These are phyloP conservation scores for Hemicordylus capensis DNA, from an alignment of 2,113 vertebrate species.

Conservation along the genomic window DNA sequence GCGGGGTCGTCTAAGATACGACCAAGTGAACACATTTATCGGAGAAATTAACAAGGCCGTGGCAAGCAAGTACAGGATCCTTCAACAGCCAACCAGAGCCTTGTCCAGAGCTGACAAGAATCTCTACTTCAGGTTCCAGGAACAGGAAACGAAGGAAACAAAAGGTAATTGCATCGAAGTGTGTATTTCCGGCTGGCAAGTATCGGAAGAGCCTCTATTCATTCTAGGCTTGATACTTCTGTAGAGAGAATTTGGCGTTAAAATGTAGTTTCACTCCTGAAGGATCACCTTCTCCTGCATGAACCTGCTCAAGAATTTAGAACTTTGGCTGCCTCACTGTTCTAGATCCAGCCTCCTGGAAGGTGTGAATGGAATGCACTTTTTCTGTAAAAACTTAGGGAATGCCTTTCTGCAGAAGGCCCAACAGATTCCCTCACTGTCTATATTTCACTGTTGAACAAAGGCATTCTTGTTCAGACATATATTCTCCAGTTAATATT, in stretches of 20 bases:
- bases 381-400: too few relatives aligned
- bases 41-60: slow-evolving; percentile 83
- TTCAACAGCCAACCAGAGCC: slow-evolving; percentile 76
- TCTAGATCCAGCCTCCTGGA: too few relatives aligned
- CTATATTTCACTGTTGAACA: too few relatives aligned
- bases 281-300: too few relatives aligned
- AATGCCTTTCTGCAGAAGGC: too few relatives aligned
- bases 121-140: slow-evolving; percentile 83
- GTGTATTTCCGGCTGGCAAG: not conserved
- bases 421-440: too few relatives aligned
- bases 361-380: too few relatives aligned
- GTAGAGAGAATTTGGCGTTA: not conserved
- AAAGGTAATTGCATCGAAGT: slow-evolving; percentile 76
- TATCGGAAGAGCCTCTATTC: not conserved
- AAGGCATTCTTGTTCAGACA: too few relatives aligned
- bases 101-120: slow-evolving; percentile 73
- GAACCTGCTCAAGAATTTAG: too few relatives aligned
- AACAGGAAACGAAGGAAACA: slow-evolving; percentile 87
- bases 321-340: too few relatives aligned
- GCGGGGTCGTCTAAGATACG: slow-evolving; percentile 84
- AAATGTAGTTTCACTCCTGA: not conserved
- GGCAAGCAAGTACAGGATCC: slow-evolving; percentile 85
- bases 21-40: slow-evolving; percentile 84
- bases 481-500: too few relatives aligned
- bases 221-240: not conserved